Percentiles rank a stretch among this genome's conserved stretches.
Evolutionary conservation across 1,140 invertebrate genomes (phyloP).

Genomic region (Dolichoris vasculosae): DNA sequence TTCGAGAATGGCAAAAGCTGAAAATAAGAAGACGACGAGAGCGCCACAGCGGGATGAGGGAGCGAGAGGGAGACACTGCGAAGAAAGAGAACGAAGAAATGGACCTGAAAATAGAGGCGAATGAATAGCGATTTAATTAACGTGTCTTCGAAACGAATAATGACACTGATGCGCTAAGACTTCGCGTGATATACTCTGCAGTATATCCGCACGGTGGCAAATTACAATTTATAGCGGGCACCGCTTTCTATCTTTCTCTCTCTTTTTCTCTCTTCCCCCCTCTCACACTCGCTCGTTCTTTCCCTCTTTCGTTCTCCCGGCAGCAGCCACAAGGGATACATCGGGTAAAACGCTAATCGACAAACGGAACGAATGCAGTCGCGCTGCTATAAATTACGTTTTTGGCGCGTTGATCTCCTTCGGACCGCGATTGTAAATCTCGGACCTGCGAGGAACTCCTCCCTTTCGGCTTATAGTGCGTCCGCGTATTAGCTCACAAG

Average conservation of each 20-base stretch:
- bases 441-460: conserved; percentile 29
- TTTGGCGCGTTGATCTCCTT: conserved; percentile 45
- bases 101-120: conserved; percentile 21
- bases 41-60: too few relatives aligned
- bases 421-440: conserved; percentile 50
- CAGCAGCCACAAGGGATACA: neutral
- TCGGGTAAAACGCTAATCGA: conserved; percentile 54
- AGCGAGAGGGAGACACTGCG: neutral
- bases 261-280: neutral
- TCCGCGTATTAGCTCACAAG: conserved; percentile 30
- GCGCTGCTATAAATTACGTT: conserved; percentile 56
- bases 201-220: conserved; percentile 54
- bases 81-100: neutral
- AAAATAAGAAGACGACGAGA: neutral
- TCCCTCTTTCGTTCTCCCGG: neutral
- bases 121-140: conserved; percentile 54
- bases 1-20: conserved; percentile 18
- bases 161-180: conserved; percentile 49
- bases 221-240: conserved; percentile 60
- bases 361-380: conserved; percentile 59
- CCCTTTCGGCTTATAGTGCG: conserved; percentile 18
- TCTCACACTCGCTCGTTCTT: neutral
- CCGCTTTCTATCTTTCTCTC: neutral
- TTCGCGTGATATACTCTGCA: conserved; percentile 31
- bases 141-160: conserved; percentile 53